Evolutionary conservation across 2,113 vertebrate species (phyloP).

Genomic region (Uria aalge): DNA sequence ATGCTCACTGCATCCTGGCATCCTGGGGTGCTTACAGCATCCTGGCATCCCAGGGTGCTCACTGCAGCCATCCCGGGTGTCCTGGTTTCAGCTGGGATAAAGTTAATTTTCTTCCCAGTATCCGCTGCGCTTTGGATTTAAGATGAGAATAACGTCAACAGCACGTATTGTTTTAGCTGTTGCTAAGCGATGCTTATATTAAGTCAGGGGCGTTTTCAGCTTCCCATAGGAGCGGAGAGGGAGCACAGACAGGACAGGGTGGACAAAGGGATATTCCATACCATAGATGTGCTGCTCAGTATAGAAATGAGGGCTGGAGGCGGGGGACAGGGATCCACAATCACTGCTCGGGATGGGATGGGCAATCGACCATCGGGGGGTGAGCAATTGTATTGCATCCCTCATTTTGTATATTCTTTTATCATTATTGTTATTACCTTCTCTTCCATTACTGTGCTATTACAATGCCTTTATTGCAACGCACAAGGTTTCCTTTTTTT

Average conservation of each 20-base stretch:
- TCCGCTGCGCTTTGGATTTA: background rate
- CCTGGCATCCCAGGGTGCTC: background rate
- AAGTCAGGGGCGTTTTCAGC: background rate
- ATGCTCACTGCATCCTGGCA: rapidly evolving
- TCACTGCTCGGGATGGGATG: background rate
- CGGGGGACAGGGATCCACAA: background rate
- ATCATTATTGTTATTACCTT: background rate
- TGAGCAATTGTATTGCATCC: background rate
- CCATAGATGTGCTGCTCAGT: background rate
- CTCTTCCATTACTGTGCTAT: background rate
- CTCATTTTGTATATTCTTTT: background rate
- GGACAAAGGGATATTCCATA: background rate
- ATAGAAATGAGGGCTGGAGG: background rate
- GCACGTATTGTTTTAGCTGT: background rate
- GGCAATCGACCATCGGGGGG: background rate
- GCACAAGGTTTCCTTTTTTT: background rate
- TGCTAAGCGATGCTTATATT: background rate
- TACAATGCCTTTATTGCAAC: background rate
- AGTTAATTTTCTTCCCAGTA: background rate
- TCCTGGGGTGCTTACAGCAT: rapidly evolving
- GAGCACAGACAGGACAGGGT: background rate
- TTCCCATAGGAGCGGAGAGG: background rate
- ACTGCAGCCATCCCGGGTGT: background rate
- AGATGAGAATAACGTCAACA: background rate
- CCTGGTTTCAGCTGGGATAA: background rate